These are phyloP conservation scores for Mormyrus lacerda DNA, from an alignment of 2,113 vertebrate genomes.

Conservation along the genomic window DNA sequence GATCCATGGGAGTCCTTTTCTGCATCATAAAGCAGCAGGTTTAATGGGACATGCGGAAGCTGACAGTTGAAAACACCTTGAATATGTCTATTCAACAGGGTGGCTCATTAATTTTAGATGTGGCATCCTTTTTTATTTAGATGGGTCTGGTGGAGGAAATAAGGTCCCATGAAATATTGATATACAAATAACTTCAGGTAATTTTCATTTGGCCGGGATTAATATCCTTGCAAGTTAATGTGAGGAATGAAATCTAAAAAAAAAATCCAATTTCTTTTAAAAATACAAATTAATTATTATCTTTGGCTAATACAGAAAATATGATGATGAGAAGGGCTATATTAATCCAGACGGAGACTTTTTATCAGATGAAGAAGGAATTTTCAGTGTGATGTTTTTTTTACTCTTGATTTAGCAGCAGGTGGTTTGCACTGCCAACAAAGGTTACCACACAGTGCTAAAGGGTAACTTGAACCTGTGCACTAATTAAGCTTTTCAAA, in stretches of 20 bases:
- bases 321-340: background rate
- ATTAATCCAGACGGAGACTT: background rate
- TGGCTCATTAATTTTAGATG: background rate
- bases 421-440: background rate
- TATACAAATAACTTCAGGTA: background rate
- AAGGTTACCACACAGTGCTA: background rate
- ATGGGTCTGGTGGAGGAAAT: background rate
- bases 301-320: background rate
- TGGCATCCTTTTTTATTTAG: background rate
- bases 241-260: background rate
- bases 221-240: background rate
- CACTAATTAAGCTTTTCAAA: background rate
- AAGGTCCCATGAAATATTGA: slow-evolving; percentile 5
- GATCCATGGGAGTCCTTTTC: background rate
- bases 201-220: background rate
- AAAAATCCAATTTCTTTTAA: background rate
- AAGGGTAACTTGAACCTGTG: background rate
- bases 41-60: background rate
- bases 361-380: background rate
- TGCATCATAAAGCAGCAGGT: background rate
- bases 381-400: background rate
- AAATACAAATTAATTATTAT: background rate
- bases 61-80: background rate
- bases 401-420: background rate
- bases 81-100: background rate